Evolutionary conservation across 2,797 vertebrate species (phyloP), one percentile per base, ranked within the genome.

Genomic region (Macrochelys suwanniensis): DNA sequence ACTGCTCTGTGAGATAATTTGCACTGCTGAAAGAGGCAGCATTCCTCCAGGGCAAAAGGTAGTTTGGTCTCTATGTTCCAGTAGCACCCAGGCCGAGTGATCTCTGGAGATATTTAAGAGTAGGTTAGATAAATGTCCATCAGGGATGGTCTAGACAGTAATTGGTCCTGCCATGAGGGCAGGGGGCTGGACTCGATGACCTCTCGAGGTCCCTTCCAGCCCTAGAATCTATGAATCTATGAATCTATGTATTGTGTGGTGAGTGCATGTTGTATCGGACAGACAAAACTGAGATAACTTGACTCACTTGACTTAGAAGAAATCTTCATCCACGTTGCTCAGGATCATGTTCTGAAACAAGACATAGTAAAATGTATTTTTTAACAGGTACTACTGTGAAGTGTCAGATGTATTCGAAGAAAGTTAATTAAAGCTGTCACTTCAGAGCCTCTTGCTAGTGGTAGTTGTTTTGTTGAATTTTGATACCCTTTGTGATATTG

Each of bases 401-500:
- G 77, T 84, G 91, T 50, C 76, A 88, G 88, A 76, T 95, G 80
- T 92, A 87, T 92, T 92, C 56, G 49, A 92, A 47, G 83, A 37
- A 81, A 90, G 56, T 68, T 96, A 93, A 96, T 93, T 86, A 93
- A 71, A 96, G 85, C 84, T 94, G 96, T 94, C 92, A 89, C 83
- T 0, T 0, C 10, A 33, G 51, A 90, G 25, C 25, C 51, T 88
- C 56, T 93, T 77, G 93, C 88, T 53, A 83, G 92, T 76, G 96
- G 91, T 89, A 92, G 85, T 53, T 79, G n/a, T 91, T 88, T 42
- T 89, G 82, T 71, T 80, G 91, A 84, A n/a, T 93, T 89, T 80
- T 85, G 79, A 26, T 10, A 76, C 71, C 4, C 8, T 95, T 92
- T 90, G 54, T 82, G 71, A 83, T 83, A 82, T 93, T 96, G 85